Evolutionary conservation across 2,888 invertebrate species (phyloP).

Genomic region (Mimumesa dahlbomi): DNA sequence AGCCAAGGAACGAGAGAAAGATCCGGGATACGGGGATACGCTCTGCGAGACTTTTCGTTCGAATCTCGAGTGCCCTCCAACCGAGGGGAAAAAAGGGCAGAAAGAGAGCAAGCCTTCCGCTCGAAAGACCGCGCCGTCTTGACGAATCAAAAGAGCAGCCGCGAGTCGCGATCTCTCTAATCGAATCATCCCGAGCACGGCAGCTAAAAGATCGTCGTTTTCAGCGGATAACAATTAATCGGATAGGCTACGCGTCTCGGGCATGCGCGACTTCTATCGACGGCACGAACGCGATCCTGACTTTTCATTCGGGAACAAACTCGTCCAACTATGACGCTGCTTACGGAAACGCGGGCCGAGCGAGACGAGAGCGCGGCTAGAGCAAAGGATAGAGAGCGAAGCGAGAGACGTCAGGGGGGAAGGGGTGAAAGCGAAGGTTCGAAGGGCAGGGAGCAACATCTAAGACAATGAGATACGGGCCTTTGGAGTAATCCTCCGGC

Average conservation of each 20-base stretch:
- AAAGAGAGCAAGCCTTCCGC: too few species aligned
- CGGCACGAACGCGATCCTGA: background rate
- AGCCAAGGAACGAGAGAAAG: background rate
- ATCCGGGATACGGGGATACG: background rate
- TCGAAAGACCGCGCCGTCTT: too few species aligned
- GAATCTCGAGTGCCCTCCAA: background rate
- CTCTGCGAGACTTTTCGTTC: conserved; percentile 7
- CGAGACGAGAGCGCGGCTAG: conserved; percentile 1
- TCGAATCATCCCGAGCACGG: too few species aligned
- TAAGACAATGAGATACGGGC: conserved; percentile 74
- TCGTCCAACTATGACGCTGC: conserved; percentile 48
- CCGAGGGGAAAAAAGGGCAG: background rate
- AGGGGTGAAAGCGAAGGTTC: conserved; percentile 29
- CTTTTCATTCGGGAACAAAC: conserved; percentile 12
- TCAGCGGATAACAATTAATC: background rate
- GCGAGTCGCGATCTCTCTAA: too few species aligned
- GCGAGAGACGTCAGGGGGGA: too few species aligned
- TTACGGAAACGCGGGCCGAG: conserved; percentile 1
- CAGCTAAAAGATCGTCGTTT: too few species aligned
- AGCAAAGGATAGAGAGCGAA: too few species aligned
- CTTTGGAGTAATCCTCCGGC: conserved; percentile 78
- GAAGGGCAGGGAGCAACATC: conserved; percentile 62
- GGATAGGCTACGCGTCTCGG: background rate
- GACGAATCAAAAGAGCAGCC: too few species aligned
- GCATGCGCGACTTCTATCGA: too few species aligned